A percentile compares a stretch with the other conserved stretches of the same genome.
phyloP scores from a whole-genome alignment of 2,888 invertebrate species.

The Xestoiulus laeticollis region DNA sequence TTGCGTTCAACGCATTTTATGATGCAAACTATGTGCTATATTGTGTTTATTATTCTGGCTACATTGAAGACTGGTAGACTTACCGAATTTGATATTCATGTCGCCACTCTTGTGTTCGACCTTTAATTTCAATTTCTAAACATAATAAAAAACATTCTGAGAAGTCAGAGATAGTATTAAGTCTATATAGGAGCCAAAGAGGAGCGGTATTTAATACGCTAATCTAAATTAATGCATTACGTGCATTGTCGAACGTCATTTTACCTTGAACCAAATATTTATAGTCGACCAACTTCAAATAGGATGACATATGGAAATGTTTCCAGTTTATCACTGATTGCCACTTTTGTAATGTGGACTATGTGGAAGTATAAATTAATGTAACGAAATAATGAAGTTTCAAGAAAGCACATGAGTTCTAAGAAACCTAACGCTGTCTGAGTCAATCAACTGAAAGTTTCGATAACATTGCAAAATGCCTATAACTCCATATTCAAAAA shows the following conservation, averaged over 20 bases:
- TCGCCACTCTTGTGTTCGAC: background rate
- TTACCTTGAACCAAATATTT: slow-evolving; percentile 1
- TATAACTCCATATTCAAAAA: no score
- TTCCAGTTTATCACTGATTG: background rate
- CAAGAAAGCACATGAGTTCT: background rate
- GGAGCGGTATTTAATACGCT: background rate
- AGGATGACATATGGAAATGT: background rate
- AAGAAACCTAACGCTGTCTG: background rate
- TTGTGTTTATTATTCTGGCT: no score
- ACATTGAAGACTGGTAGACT: background rate
- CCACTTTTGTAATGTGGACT: background rate
- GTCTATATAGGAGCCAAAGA: background rate
- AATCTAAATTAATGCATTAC: background rate
- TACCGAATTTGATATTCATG: background rate
- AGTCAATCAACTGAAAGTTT: background rate
- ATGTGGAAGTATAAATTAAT: background rate
- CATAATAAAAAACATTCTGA: background rate
- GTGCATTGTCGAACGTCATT: background rate
- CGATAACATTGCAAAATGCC: no score
- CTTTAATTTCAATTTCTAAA: background rate
- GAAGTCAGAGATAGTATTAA: background rate
- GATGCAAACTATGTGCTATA: no score
- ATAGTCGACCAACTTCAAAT: background rate
- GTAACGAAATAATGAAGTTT: background rate
- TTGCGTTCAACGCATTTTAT: no score